Evolutionary conservation across 2,888 invertebrate species (phyloP).

Genomic region (Galerucella pusilla): DNA sequence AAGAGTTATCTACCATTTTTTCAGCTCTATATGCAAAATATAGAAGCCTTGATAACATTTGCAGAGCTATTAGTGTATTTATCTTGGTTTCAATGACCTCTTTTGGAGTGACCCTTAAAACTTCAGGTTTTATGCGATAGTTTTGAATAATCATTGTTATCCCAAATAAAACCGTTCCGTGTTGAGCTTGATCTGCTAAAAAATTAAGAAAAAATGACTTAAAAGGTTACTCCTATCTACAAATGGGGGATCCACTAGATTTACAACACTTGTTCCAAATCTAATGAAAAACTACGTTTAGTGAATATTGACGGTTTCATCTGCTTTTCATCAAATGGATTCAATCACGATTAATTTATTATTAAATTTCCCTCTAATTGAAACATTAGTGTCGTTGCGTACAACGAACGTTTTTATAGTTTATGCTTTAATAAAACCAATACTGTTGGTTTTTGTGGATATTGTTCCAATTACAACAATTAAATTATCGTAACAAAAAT

Average conservation of each 20-base stretch:
- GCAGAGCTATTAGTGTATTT: too few relatives aligned
- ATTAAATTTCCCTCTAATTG: not conserved
- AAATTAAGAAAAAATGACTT: too few relatives aligned
- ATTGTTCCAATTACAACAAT: not conserved
- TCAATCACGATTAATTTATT: slow-evolving; percentile 6
- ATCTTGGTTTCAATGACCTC: too few relatives aligned
- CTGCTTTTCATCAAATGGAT: not conserved
- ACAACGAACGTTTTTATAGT: not conserved
- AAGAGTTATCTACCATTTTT: too few relatives aligned
- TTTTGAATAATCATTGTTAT: too few relatives aligned
- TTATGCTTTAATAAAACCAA: not conserved
- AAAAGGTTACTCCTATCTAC: not conserved
- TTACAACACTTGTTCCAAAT: not conserved
- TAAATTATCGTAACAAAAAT: not conserved
- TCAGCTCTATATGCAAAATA: too few relatives aligned
- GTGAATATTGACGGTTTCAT: not conserved
- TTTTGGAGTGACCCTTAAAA: too few relatives aligned
- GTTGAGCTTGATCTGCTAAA: too few relatives aligned
- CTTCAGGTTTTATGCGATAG: too few relatives aligned
- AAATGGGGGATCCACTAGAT: not conserved
- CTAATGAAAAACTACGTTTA: not conserved
- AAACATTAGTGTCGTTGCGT: not conserved
- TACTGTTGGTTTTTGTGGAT: not conserved
- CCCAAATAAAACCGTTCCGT: not conserved
- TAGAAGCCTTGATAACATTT: too few relatives aligned